Evolutionary conservation across 2,113 vertebrate species (phyloP).

Genomic region (Lepisosteus oculatus): DNA sequence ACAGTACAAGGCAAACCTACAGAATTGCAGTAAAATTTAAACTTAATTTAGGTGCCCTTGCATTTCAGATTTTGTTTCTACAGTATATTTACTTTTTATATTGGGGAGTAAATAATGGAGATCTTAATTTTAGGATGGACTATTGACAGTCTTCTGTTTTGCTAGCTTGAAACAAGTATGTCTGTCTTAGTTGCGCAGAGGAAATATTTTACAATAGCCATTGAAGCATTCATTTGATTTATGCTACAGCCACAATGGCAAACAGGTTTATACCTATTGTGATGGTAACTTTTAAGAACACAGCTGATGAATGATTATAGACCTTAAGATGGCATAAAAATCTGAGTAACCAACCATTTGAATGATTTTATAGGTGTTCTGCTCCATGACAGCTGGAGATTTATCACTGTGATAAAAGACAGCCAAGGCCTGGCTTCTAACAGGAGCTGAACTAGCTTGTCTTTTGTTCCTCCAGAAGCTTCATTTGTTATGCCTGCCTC

Average conservation of each 20-base stretch:
- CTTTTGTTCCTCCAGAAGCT: neutral
- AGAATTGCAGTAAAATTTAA: too few relatives aligned
- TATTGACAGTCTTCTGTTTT: too few relatives aligned
- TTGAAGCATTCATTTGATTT: neutral
- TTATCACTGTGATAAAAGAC: conserved; percentile 5
- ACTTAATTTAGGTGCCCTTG: too few relatives aligned
- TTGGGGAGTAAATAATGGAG: too few relatives aligned
- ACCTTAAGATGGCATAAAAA: neutral
- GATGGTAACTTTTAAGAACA: neutral
- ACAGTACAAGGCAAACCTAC: too few relatives aligned
- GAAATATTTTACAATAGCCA: too few relatives aligned
- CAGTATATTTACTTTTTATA: too few relatives aligned
- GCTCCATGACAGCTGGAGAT: neutral
- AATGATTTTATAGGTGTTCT: neutral
- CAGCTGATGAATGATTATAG: neutral
- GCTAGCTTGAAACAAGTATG: too few relatives aligned
- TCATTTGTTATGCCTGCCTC: neutral
- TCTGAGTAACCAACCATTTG: neutral
- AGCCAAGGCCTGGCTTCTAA: too few relatives aligned
- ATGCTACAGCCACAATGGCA: neutral
- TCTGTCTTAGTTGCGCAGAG: too few relatives aligned
- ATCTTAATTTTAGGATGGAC: too few relatives aligned
- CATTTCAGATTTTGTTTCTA: too few relatives aligned
- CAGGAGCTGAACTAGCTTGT: neutral
- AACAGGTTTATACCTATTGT: neutral